phyloP scores from a whole-genome alignment of 2,888 invertebrate genomes.

The Plagodis dolabraria region DNA sequence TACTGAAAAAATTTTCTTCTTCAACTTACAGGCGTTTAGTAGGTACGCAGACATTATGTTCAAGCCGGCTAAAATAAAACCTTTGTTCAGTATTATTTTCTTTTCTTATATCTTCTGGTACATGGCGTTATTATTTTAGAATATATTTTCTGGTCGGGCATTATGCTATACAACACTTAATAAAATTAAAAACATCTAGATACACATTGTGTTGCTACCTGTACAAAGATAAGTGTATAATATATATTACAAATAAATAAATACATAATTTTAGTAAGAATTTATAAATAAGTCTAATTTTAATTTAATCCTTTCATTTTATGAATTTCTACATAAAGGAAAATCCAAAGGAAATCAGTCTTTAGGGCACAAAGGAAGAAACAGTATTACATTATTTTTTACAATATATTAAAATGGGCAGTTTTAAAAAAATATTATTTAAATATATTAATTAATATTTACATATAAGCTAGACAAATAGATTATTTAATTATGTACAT shows the following conservation, averaged over 20 bases:
- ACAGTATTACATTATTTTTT: conserved; percentile 29
- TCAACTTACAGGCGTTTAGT: too few species aligned
- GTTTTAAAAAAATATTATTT: conserved; percentile 5
- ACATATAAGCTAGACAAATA: too few species aligned
- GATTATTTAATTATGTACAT: too few species aligned
- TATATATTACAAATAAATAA: conserved; percentile 12
- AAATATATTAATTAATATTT: conserved; percentile 1
- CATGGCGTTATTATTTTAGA: conserved; percentile 14
- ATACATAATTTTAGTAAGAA: conserved; percentile 4
- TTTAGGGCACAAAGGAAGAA: conserved; percentile 51
- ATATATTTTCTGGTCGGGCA: too few species aligned
- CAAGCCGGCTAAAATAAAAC: too few species aligned
- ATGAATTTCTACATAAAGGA: conserved; percentile 25
- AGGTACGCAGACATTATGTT: too few species aligned
- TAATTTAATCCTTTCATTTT: conserved; percentile 14
- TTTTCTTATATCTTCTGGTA: conserved; percentile 13
- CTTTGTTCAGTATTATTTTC: too few species aligned
- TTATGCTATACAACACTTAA: not conserved
- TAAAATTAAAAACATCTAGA: not conserved
- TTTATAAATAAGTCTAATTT: conserved; percentile 13
- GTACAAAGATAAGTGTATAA: conserved; percentile 6
- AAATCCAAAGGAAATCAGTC: conserved; percentile 50
- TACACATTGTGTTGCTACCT: conserved; percentile 2
- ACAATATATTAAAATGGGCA: conserved; percentile 22
- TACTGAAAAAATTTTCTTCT: too few species aligned